Percentiles rank a stretch among this genome's conserved stretches.
phyloP scores from a whole-genome alignment of 2,888 invertebrate genomes.

The Fragum sueziense region DNA sequence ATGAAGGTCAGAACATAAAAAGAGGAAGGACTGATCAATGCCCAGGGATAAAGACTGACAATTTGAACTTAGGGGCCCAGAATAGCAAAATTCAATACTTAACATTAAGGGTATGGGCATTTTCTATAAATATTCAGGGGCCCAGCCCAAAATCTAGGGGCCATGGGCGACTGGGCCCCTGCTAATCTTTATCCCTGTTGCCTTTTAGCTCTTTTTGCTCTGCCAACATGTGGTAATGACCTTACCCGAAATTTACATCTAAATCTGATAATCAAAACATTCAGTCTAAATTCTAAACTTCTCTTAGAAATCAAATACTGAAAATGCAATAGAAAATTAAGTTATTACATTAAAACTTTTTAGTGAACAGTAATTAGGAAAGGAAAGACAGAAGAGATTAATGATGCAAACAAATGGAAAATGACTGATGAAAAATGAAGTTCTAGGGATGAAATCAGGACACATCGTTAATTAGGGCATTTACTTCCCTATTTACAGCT shows the following conservation, averaged over 20 bases:
- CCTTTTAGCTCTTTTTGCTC: neutral
- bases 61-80: too few relatives aligned
- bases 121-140: too few relatives aligned
- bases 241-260: neutral
- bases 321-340: too few relatives aligned
- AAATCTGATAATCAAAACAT: neutral
- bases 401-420: neutral
- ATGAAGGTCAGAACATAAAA: neutral
- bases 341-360: too few relatives aligned
- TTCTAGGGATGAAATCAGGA: neutral
- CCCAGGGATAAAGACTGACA: too few relatives aligned
- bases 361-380: too few relatives aligned
- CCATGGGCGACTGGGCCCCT: too few relatives aligned
- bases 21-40: conserved; percentile 8
- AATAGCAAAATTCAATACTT: too few relatives aligned
- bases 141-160: too few relatives aligned
- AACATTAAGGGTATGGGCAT: too few relatives aligned
- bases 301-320: too few relatives aligned
- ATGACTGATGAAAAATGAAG: neutral
- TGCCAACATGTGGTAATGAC: neutral
- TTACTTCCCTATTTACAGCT: neutral
- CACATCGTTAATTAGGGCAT: neutral
- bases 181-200: too few relatives aligned
- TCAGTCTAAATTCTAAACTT: neutral
- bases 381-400: neutral